Evolutionary conservation across 2,113 vertebrate genomes (phyloP), one percentile per base, ranked within the genome.

Genomic region (Acrocephalus arundinaceus): DNA sequence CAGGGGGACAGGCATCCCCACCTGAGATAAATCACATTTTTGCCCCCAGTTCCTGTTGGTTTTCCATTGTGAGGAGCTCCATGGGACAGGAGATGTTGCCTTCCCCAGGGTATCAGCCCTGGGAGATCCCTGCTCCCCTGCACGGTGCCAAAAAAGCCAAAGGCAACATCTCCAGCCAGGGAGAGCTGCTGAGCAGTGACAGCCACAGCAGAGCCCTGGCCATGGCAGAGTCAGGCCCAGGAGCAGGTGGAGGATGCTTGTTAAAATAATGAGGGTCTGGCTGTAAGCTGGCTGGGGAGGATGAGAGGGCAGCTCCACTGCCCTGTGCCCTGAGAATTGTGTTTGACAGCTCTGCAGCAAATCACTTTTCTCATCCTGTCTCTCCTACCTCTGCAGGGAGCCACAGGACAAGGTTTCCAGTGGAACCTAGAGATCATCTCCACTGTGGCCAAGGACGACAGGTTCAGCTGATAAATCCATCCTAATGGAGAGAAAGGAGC

Each of bases 1-100:
- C 63, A 49, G 70, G 30, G 43, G 55, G 66, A 75, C 45, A 39
- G 46, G 5, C 46, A 17, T 11, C 9, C 27, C 54, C 41, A 37
- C 1, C 15, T 2, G 2, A 90, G 30, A 65, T 10, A 87, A 91
- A 77, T 16, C 18, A 4, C 43, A 16, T 72, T 72, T 35, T 35
- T 16, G 1, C 20, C n/a, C 61, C 51, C 33, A 82, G 37, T 1
- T 54, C 31, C 71, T 72, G 54, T 45, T 41, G 72, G 9, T 80
- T 46, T 54, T 20, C 10, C 59, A 28, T 11, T 4, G 15, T 27
- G 28, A 24, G 41, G 35, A 66, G 30, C 67, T 61, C 39, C 19
- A 1, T 0, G 14, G n/a, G n/a, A 39, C 4, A 22, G 43, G 22
- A 35, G 21, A 55, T 8, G 13, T 1, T 4, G 3, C 10, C 6